These are phyloP conservation scores for Hapalemur alaotrensis DNA, from an alignment of 2,797 vertebrate species.

Conservation along the genomic window DNA sequence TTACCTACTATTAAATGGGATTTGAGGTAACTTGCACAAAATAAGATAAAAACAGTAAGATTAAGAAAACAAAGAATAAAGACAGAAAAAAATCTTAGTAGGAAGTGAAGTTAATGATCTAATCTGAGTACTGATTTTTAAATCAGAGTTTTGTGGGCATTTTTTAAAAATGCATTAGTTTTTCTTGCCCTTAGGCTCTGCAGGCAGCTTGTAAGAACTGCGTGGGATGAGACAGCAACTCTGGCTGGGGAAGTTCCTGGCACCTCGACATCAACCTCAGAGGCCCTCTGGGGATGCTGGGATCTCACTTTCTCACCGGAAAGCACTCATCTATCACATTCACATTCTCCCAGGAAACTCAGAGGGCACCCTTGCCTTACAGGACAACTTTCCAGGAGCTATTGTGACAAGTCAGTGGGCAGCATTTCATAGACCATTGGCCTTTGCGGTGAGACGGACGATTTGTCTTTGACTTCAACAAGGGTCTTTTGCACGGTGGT, in stretches of 20 bases:
- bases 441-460: constrained; percentile 49
- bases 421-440: not conserved
- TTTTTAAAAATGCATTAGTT: not conserved
- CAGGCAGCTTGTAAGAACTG: not conserved
- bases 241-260: not conserved
- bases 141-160: not conserved
- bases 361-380: not conserved
- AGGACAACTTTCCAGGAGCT: not conserved
- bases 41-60: constrained; percentile 33
- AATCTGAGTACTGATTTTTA: constrained; percentile 40
- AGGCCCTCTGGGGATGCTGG: not conserved
- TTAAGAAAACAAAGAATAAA: constrained; percentile 38
- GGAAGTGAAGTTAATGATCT: not conserved
- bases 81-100: not conserved
- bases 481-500: constrained; percentile 77
- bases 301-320: not conserved
- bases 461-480: constrained; percentile 79
- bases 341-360: constrained; percentile 24
- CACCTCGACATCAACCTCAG: not conserved
- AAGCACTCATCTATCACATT: not conserved
- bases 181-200: not conserved
- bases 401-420: not conserved
- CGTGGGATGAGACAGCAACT: not conserved
- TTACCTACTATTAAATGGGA: not conserved
- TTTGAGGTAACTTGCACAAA: constrained; percentile 10